phyloP scores from a whole-genome alignment of 2,888 invertebrate species.

The Acleris sparsana region DNA sequence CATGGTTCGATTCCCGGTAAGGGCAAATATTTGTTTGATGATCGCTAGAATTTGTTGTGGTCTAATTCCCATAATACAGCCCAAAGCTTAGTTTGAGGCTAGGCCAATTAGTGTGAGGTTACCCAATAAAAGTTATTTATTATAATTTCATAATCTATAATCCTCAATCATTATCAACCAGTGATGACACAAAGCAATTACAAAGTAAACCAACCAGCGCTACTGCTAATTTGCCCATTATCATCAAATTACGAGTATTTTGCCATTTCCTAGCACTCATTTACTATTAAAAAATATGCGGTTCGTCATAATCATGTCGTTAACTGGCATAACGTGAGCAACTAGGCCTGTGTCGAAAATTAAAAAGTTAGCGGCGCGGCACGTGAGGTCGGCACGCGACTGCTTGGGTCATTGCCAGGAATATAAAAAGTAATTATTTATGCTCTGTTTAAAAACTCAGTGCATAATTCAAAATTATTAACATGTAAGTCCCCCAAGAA shows the following conservation, averaged over 20 bases:
- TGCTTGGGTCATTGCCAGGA: constrained; percentile 58
- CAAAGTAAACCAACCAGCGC: background rate
- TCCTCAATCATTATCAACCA: background rate
- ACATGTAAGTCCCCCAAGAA: background rate
- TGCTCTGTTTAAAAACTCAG: constrained; percentile 52
- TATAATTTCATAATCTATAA: background rate
- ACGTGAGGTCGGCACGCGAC: constrained; percentile 41
- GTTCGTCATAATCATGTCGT: constrained; percentile 37
- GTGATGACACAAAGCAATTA: background rate
- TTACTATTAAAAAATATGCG: constrained; percentile 17
- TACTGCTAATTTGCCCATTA: constrained; percentile 6
- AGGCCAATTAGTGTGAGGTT: too few relatives aligned
- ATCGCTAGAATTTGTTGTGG: too few relatives aligned
- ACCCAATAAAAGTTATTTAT: too few relatives aligned
- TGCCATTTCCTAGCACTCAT: constrained; percentile 25
- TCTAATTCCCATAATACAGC: too few relatives aligned
- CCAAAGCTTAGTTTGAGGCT: too few relatives aligned
- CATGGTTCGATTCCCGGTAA: too few relatives aligned
- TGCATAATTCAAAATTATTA: constrained; percentile 26
- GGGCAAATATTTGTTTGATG: too few relatives aligned
- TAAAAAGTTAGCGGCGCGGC: constrained; percentile 45
- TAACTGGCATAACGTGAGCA: constrained; percentile 41
- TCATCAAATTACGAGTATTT: constrained; percentile 9
- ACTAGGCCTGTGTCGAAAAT: constrained; percentile 55
- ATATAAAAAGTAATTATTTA: constrained; percentile 45